Conservation (phyloP, 2,797 vertebrate genomes). For the Sebastes iracundus region DNA sequence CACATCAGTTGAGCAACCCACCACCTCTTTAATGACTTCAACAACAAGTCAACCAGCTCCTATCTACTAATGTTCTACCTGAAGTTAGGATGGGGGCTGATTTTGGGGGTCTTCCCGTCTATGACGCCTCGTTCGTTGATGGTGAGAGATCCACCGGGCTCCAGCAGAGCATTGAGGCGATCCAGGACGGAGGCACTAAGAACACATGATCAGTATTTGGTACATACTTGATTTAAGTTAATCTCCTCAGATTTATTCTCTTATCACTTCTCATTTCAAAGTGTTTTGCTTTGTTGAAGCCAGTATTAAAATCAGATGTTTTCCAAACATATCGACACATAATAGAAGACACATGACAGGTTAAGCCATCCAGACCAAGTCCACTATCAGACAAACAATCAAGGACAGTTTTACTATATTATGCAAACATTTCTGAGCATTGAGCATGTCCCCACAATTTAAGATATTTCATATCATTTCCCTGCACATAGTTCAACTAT, state of each 20-base stretch:
- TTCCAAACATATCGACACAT: background rate
- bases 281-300: background rate
- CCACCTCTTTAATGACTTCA: background rate
- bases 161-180: slow-evolving; percentile 94
- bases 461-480: background rate
- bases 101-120: slow-evolving; percentile 88
- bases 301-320: background rate
- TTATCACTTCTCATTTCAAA: background rate
- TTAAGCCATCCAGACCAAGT: no score
- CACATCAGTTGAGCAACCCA: background rate
- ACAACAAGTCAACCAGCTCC: background rate
- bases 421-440: no score
- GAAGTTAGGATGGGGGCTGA: slow-evolving; percentile 94
- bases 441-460: no score
- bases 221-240: background rate
- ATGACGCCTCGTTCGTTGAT: slow-evolving; percentile 95
- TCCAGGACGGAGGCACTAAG: slow-evolving; percentile 94
- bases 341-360: no score
- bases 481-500: background rate
- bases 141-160: slow-evolving; percentile 92
- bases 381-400: no score
- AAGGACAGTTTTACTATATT: no score
- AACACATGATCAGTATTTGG: background rate
- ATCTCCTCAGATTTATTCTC: background rate
- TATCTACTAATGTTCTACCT: slow-evolving; percentile 79